phyloP scores from a whole-genome alignment of 2,888 invertebrate genomes.

The Heteromyza rotundicornis region DNA sequence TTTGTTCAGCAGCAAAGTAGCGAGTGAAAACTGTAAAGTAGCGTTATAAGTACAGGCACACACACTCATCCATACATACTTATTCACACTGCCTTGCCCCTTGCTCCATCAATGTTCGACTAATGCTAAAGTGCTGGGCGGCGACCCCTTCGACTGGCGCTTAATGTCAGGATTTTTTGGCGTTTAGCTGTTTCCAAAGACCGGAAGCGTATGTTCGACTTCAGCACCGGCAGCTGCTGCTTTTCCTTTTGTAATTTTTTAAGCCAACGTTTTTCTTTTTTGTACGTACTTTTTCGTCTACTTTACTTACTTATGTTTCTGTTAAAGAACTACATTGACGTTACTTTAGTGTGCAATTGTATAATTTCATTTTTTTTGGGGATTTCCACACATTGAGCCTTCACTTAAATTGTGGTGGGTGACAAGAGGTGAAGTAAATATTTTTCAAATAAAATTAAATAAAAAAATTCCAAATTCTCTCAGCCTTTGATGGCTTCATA shows the following conservation, averaged over 20 bases:
- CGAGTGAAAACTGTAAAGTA: conserved; percentile 4
- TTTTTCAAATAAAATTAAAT: no score
- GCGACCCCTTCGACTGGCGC: neutral
- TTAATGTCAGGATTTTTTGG: neutral
- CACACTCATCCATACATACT: neutral
- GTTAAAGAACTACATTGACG: neutral
- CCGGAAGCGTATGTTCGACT: conserved; percentile 17
- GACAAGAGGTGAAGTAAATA: no score
- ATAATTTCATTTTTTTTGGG: neutral
- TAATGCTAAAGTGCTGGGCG: neutral
- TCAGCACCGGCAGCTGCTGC: conserved; percentile 8
- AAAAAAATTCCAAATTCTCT: no score
- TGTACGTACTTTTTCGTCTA: no score
- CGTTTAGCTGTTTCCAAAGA: conserved; percentile 1
- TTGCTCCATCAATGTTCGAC: neutral
- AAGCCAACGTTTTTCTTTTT: neutral
- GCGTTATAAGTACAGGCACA: conserved; percentile 4
- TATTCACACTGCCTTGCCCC: neutral
- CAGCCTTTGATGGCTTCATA: no score
- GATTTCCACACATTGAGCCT: neutral
- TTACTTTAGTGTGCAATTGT: no score
- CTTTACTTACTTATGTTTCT: no score
- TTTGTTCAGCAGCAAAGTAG: conserved; percentile 7
- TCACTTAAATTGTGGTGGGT: no score
- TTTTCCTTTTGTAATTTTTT: neutral